A percentile compares a stretch with the other conserved stretches of the same genome.
Conservation (phyloP, 2,888 invertebrate species). For the Strigamia maritima region DNA sequence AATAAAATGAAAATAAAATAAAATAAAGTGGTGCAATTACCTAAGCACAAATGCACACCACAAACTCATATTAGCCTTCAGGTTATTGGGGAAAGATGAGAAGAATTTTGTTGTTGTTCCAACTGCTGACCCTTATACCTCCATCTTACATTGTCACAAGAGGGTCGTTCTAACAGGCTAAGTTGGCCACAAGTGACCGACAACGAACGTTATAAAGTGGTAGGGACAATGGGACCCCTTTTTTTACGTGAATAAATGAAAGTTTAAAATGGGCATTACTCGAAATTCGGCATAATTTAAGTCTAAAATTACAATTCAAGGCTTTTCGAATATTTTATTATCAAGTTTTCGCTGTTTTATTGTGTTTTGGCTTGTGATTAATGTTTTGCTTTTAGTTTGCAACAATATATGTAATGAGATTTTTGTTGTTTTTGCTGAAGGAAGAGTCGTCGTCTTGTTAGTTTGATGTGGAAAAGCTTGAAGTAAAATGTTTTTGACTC, state of each 20-base stretch:
- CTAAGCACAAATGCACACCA: neutral
- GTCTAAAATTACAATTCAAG: no score
- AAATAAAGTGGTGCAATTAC: neutral
- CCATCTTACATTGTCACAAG: neutral
- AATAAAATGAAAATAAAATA: neutral
- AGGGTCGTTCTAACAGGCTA: neutral
- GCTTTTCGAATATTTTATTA: no score
- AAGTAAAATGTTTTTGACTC: no score
- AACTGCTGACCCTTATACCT: neutral
- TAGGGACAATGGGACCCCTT: no score
- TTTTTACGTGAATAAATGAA: no score
- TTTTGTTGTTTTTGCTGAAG: no score
- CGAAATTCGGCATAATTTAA: neutral
- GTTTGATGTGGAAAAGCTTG: no score
- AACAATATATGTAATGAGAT: no score
- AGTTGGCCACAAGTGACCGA: slow-evolving; percentile 26
- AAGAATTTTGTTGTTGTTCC: neutral
- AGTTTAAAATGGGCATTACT: neutral
- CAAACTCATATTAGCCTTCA: neutral
- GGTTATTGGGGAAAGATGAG: neutral
- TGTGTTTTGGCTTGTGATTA: no score
- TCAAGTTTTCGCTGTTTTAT: no score
- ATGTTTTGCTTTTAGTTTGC: no score
- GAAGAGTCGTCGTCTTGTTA: no score
- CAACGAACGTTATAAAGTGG: neutral